A percentile compares a stretch with the other conserved stretches of the same genome.
Evolutionary conservation across 1,140 invertebrate species (phyloP).

Genomic region (Olivierus martensii): DNA sequence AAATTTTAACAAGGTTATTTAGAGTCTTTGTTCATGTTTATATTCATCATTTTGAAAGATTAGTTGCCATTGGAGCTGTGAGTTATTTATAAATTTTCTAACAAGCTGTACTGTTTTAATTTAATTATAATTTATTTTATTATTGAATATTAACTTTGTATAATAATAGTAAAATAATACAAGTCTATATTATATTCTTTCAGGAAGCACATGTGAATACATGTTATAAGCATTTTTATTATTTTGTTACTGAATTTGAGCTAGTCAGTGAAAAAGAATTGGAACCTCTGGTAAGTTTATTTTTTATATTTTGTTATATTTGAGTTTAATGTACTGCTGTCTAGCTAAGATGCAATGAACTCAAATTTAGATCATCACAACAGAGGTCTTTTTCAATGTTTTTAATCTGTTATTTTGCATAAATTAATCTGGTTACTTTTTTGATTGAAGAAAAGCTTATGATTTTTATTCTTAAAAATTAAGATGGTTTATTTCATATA

Average conservation of each 20-base stretch:
- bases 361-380: too few relatives aligned
- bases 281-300: constrained; percentile 51
- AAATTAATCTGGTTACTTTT: too few relatives aligned
- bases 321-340: too few relatives aligned
- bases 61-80: constrained; percentile 76
- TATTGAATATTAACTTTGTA: background rate
- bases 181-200: constrained; percentile 25
- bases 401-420: too few relatives aligned
- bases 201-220: constrained; percentile 92
- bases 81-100: constrained; percentile 25
- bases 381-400: too few relatives aligned
- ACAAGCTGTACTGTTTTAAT: background rate
- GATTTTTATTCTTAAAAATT: too few relatives aligned
- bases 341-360: too few relatives aligned
- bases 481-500: too few relatives aligned
- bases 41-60: constrained; percentile 88
- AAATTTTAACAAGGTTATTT: constrained; percentile 81
- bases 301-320: too few relatives aligned
- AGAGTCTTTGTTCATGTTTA: constrained; percentile 94
- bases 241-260: constrained; percentile 81
- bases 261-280: constrained; percentile 72
- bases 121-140: background rate
- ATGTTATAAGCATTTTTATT: constrained; percentile 94
- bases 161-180: too few relatives aligned
- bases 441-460: too few relatives aligned